A percentile compares a stretch with the other conserved stretches of the same genome.
These are phyloP conservation scores for Porites rus DNA, from an alignment of 92 coral and sea anemone genomes.

Conservation along the genomic window DNA sequence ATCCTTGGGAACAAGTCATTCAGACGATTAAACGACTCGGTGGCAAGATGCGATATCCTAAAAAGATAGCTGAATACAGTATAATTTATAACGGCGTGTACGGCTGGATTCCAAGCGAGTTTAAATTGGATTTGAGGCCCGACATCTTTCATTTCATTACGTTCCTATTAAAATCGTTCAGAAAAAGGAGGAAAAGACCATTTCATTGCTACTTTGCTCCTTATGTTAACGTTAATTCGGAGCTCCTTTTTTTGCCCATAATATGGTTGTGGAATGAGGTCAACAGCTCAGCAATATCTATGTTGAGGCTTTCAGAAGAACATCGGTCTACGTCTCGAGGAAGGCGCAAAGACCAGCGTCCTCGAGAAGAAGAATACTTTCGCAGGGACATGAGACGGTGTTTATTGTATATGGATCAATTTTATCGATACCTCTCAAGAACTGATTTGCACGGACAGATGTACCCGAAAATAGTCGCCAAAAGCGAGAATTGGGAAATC, in stretches of 20 bases:
- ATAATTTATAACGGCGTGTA: constrained; percentile 34
- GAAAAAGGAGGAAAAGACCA: neutral
- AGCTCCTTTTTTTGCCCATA: neutral
- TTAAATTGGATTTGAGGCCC: constrained; percentile 2
- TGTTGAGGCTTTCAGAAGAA: neutral
- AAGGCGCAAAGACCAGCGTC: neutral
- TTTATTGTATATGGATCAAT: neutral
- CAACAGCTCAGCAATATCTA: neutral
- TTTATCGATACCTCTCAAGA: neutral
- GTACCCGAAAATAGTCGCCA: neutral
- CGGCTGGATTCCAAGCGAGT: constrained; percentile 7
- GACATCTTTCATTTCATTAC: neutral
- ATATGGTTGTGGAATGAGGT: neutral
- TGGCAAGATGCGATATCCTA: constrained; percentile 52
- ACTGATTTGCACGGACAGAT: neutral
- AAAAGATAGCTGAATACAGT: constrained; percentile 41
- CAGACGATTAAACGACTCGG: constrained; percentile 36
- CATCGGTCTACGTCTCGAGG: neutral
- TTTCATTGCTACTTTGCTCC: neutral
- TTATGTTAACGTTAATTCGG: neutral
- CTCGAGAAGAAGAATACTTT: neutral
- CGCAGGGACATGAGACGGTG: neutral
- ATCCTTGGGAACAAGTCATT: constrained; percentile 49
- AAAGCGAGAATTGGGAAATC: neutral
- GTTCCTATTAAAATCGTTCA: too few species aligned